Evolutionary conservation across 2,113 vertebrate genomes (phyloP).

Genomic region (Proterorhinus semilunaris): DNA sequence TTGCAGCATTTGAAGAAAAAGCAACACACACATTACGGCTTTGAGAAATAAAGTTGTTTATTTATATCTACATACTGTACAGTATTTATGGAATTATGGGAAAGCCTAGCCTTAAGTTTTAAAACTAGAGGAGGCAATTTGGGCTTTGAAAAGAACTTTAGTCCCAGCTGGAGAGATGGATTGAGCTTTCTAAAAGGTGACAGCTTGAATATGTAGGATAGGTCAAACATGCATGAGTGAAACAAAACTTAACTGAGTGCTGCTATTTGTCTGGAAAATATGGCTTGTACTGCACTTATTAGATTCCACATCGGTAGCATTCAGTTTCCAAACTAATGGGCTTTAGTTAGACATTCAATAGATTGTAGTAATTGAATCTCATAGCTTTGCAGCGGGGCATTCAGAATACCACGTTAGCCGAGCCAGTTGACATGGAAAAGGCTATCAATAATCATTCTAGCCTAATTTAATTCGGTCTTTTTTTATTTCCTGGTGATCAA

Average conservation of each 20-base stretch:
- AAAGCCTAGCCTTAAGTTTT: too few relatives aligned
- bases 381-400: background rate
- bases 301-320: background rate
- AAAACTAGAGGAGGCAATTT: too few relatives aligned
- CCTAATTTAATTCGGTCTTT: background rate
- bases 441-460: background rate
- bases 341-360: background rate
- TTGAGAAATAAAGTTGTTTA: too few relatives aligned
- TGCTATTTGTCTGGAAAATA: background rate
- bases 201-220: too few relatives aligned
- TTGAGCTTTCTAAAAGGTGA: too few relatives aligned
- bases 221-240: too few relatives aligned
- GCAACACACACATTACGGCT: background rate
- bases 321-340: background rate
- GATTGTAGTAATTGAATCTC: background rate
- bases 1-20: constrained; percentile 2
- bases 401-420: background rate
- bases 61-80: too few relatives aligned
- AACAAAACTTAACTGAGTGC: too few relatives aligned
- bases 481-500: constrained; percentile 2
- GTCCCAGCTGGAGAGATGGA: too few relatives aligned
- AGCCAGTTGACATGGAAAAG: background rate
- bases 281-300: background rate
- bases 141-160: too few relatives aligned
- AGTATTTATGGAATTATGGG: too few relatives aligned